Percentiles rank a stretch among this genome's conserved stretches.
Evolutionary conservation across 2,888 invertebrate genomes (phyloP).

Genomic region (Ptychoptera contaminata): DNA sequence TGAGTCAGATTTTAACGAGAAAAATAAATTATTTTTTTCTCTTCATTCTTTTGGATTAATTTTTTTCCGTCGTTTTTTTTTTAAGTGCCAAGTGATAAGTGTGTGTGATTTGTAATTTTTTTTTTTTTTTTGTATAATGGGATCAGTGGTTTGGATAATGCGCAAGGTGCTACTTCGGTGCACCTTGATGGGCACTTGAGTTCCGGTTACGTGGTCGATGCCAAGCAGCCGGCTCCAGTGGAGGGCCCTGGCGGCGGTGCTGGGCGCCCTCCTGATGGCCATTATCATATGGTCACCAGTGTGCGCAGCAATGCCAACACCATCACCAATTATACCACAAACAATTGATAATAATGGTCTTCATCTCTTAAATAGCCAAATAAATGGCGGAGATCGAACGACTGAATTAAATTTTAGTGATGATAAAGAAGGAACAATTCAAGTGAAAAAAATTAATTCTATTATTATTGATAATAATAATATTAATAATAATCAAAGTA

Average conservation of each 20-base stretch:
- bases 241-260: conserved; percentile 34
- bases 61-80: no score
- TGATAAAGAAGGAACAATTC: not conserved
- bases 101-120: no score
- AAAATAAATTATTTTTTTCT: no score
- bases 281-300: conserved; percentile 24
- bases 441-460: not conserved
- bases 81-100: no score
- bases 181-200: conserved; percentile 4
- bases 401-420: not conserved
- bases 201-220: conserved; percentile 19
- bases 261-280: conserved; percentile 31
- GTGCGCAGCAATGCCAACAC: conserved; percentile 23
- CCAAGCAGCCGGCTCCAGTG: conserved; percentile 27
- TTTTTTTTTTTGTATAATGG: no score
- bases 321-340: conserved; percentile 1
- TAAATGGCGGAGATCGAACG: not conserved
- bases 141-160: no score
- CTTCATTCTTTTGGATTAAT: no score
- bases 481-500: not conserved
- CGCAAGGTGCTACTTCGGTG: conserved; percentile 3
- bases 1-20: no score
- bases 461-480: not conserved
- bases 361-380: not conserved
- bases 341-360: no score